Conservation (phyloP, 2,113 vertebrate species). For the Menura novaehollandiae region DNA sequence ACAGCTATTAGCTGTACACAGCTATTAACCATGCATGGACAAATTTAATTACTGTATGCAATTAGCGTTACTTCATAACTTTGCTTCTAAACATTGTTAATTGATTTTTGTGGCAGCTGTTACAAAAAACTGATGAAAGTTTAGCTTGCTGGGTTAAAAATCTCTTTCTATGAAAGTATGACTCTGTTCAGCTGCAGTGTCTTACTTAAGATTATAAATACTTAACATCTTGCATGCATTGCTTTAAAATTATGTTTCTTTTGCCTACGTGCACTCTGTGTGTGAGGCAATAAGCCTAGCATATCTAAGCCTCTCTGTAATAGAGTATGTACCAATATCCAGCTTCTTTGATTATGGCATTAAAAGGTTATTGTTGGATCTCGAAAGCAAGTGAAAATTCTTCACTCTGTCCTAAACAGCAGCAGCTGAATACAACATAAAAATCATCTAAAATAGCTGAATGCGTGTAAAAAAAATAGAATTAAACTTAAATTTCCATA, state of each 20-base stretch:
- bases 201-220: not conserved
- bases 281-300: not conserved
- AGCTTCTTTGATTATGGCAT: not conserved
- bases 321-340: not conserved
- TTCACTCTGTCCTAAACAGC: not conserved
- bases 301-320: not conserved
- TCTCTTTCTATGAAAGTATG: not conserved
- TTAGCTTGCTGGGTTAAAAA: not conserved
- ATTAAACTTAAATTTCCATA: not conserved
- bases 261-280: not conserved
- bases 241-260: not conserved
- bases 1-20: not conserved
- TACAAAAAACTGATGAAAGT: not conserved
- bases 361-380: not conserved
- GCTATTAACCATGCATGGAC: not conserved
- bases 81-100: not conserved
- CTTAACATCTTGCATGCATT: not conserved
- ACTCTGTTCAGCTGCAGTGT: not conserved
- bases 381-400: not conserved
- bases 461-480: not conserved
- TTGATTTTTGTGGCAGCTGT: not conserved
- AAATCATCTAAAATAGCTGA: not conserved
- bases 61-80: not conserved
- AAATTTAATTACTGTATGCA: constrained; percentile 28
- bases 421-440: not conserved